phyloP scores from a whole-genome alignment of 1,140 invertebrate genomes.

The Dermatophagoides farinae region DNA sequence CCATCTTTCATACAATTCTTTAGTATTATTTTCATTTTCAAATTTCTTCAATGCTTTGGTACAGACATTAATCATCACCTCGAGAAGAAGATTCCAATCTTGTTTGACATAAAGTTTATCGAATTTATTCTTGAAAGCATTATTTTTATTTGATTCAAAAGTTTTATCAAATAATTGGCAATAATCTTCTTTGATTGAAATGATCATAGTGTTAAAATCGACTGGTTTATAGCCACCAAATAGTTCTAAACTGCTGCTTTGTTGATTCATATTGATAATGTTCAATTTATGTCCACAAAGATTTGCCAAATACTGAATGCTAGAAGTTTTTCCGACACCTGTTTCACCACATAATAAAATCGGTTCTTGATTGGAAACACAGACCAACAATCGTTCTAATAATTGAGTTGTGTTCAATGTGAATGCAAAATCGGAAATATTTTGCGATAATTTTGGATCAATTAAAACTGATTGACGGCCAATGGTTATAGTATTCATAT shows the following conservation, averaged over 20 bases:
- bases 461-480: conserved; percentile 33
- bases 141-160: conserved; percentile 59
- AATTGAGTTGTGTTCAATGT: conserved; percentile 50
- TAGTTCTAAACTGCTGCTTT: conserved; percentile 86
- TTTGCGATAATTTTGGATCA: conserved; percentile 9
- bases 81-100: conserved; percentile 46
- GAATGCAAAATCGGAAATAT: conserved; percentile 12
- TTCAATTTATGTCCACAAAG: conserved; percentile 50
- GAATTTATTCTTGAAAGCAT: conserved; percentile 58
- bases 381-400: conserved; percentile 63
- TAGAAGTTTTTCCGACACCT: conserved; percentile 93
- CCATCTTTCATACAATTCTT: conserved; percentile 30
- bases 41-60: conserved; percentile 37
- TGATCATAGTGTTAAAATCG: conserved; percentile 60
- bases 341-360: conserved; percentile 92
- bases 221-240: conserved; percentile 93
- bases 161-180: conserved; percentile 54
- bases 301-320: conserved; percentile 73
- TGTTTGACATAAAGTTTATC: conserved; percentile 43
- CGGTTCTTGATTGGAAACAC: conserved; percentile 61
- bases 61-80: conserved; percentile 53
- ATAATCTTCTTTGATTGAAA: conserved; percentile 63
- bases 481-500: conserved; percentile 29
- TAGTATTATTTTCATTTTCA: conserved; percentile 11
- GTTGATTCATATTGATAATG: conserved; percentile 99